A percentile compares a stretch with the other conserved stretches of the same genome.
These are phyloP conservation scores for Acipenser oxyrinchus DNA, from an alignment of 2,797 vertebrate genomes.

Conservation along the genomic window DNA sequence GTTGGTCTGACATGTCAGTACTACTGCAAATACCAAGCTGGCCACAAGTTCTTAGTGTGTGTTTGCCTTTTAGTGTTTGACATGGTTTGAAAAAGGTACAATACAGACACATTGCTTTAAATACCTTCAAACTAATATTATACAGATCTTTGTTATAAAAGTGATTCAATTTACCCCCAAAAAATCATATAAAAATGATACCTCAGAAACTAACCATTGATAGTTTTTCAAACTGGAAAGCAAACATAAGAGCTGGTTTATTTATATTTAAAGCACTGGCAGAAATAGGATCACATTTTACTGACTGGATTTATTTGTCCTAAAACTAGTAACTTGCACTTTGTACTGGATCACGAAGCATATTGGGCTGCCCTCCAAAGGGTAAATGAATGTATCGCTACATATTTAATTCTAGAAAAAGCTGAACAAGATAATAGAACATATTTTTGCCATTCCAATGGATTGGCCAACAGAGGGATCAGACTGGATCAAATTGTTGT, in stretches of 20 bases:
- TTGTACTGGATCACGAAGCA: conserved; percentile 7
- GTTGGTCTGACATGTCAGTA: no score
- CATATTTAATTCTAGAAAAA: conserved; percentile 3
- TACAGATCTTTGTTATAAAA: no score
- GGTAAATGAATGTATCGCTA: conserved; percentile 9
- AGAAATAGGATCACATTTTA: background rate
- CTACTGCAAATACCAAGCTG: no score
- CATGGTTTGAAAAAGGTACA: no score
- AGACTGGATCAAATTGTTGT: conserved; percentile 5
- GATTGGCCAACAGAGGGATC: conserved; percentile 10
- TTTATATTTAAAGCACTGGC: conserved; percentile 17
- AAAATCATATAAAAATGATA: no score
- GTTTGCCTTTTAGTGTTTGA: no score
- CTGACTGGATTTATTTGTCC: conserved; percentile 10
- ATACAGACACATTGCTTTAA: no score
- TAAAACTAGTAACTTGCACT: conserved; percentile 5
- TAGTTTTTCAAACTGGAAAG: conserved; percentile 10
- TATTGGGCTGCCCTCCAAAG: conserved; percentile 4
- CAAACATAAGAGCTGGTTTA: background rate
- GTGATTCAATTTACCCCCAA: no score
- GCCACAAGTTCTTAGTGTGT: no score
- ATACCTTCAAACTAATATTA: no score
- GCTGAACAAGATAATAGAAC: conserved; percentile 5
- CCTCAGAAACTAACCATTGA: background rate
- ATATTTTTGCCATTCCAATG: background rate